Evolutionary conservation across 2,888 invertebrate genomes (phyloP), one percentile per base, ranked within the genome.

Genomic region (Nipponacmea schrenckii): DNA sequence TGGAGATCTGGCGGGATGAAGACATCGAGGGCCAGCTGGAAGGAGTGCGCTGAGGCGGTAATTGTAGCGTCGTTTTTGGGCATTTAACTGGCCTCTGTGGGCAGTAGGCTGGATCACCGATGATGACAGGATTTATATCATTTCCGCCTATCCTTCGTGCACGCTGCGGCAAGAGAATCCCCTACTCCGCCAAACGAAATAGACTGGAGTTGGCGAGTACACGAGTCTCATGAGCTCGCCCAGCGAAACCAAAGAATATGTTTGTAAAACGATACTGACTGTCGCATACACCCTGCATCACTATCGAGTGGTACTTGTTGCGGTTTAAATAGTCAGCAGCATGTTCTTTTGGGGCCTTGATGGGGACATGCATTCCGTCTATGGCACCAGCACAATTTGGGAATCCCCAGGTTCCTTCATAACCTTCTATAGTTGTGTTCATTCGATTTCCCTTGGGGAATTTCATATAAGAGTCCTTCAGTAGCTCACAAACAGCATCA

Each of bases 321-420:
- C 74, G 24, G 44, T 76, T 76, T 27, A 62, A 66, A 50, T 74
- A 74, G 65, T 74, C 74, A n/a, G 62, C 64, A 46, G 45, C 62
- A 48, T 65, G n/a, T 15, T 74, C 62, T 24, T n/a, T 14, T 39
- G 72, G 74, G 15, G 72, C 74, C 27, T 62, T 46, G 44, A 72
- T 74, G 2, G 72, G 72, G 24, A 76, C 62, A 46, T 72, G 76
- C 14, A 67, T 72, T 10, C 69, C 74, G 72, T 74, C 72, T 27
- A 75, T 66, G 26, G 71, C 75, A n/a, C 75, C 71, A 7, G 71
- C 72, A 63, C 69, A 66, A 44, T 71, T 67, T 45, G 71, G 74
- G 64, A 75, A 75, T 20, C 68, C 65, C 64, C 64, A 71, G 45
- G 24, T 48, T 20, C 46, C 56, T 39, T 70, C 62, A 56, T 45